Percentiles rank a stretch among this genome's conserved stretches.
Evolutionary conservation across 2,113 vertebrate species (phyloP).

Genomic region (Promerops cafer): DNA sequence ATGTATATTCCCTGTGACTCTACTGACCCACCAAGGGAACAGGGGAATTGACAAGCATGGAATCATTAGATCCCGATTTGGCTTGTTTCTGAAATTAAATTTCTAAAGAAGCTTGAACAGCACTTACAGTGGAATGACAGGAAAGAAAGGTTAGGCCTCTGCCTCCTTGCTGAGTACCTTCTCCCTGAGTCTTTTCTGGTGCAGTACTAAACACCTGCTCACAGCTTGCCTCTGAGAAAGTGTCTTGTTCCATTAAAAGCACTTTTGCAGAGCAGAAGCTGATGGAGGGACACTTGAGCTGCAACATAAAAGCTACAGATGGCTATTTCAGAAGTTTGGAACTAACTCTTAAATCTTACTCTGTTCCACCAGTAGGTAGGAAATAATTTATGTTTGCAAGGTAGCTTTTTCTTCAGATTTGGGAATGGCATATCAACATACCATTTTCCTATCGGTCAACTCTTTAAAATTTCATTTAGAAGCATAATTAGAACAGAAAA

Average conservation of each 20-base stretch:
- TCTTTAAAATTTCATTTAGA: not conserved
- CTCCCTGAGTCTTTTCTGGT: not conserved
- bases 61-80: not conserved
- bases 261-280: not conserved
- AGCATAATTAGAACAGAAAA: not conserved
- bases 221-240: not conserved
- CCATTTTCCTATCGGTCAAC: not conserved
- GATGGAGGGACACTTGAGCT: not conserved
- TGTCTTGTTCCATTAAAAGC: not conserved
- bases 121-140: not conserved
- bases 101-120: not conserved
- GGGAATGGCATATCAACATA: not conserved
- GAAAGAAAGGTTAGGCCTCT: not conserved
- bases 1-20: not conserved
- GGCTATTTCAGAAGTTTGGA: not conserved
- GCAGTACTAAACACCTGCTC: not conserved
- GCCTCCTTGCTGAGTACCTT: not conserved
- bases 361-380: not conserved
- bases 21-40: not conserved
- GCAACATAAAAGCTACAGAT: slow-evolving; percentile 4
- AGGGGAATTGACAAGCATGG: not conserved
- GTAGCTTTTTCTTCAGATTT: not conserved
- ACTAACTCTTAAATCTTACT: not conserved
- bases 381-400: not conserved
- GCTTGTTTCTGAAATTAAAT: not conserved